A percentile compares a stretch with the other conserved stretches of the same genome.
Evolutionary conservation across 2,888 invertebrate genomes (phyloP).

Genomic region (Cerastis rubricosa): DNA sequence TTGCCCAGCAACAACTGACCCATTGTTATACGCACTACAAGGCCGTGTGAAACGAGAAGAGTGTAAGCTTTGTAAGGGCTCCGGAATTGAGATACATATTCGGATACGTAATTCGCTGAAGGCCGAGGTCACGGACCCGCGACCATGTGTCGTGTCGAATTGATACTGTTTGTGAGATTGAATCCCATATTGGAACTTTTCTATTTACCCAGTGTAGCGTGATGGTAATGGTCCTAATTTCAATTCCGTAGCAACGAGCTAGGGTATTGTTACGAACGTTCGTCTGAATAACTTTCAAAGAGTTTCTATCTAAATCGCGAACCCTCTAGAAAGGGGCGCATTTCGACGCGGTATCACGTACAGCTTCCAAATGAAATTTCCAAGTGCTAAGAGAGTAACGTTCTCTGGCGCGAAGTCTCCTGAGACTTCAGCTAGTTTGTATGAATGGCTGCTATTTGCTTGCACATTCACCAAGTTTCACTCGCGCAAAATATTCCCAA

Average conservation of each 20-base stretch:
- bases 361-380: slow-evolving; percentile 87
- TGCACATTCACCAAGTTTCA: slow-evolving; percentile 74
- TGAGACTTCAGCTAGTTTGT: slow-evolving; percentile 72
- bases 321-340: slow-evolving; percentile 81
- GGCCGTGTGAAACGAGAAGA: slow-evolving; percentile 72
- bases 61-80: slow-evolving; percentile 72
- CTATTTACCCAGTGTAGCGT: slow-evolving; percentile 79
- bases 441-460: slow-evolving; percentile 75
- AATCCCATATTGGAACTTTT: slow-evolving; percentile 79
- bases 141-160: slow-evolving; percentile 57
- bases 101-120: slow-evolving; percentile 72
- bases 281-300: slow-evolving; percentile 81
- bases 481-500: slow-evolving; percentile 66
- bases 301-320: slow-evolving; percentile 79
- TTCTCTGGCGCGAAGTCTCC: slow-evolving; percentile 71
- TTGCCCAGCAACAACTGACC: slow-evolving; percentile 70
- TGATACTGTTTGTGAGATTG: slow-evolving; percentile 76
- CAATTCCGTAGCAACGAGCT: slow-evolving; percentile 84
- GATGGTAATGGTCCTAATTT: slow-evolving; percentile 83
- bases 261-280: slow-evolving; percentile 77
- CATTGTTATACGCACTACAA: slow-evolving; percentile 80
- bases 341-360: slow-evolving; percentile 86
- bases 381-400: slow-evolving; percentile 80
- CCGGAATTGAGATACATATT: slow-evolving; percentile 67
- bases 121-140: slow-evolving; percentile 68